Conservation (phyloP, 2,113 vertebrate genomes). For the Furnarius figulus region DNA sequence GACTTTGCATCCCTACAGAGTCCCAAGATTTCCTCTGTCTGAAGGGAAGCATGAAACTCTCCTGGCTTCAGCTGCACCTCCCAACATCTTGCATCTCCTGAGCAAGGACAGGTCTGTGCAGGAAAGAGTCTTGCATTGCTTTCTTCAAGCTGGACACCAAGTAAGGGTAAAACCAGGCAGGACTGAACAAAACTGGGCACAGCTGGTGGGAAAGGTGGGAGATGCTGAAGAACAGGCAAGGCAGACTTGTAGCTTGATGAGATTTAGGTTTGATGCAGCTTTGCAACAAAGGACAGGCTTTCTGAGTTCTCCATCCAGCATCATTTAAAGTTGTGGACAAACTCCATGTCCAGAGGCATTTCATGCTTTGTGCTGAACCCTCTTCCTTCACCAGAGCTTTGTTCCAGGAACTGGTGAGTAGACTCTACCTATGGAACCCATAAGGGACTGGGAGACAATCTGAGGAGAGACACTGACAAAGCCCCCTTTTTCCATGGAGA, state of each 20-base stretch:
- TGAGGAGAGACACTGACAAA: neutral
- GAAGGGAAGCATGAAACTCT: neutral
- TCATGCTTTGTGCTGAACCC: neutral
- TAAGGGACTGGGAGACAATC: neutral
- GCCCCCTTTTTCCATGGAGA: neutral
- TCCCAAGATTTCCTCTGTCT: neutral
- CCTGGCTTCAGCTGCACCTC: neutral
- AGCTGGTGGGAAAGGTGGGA: neutral
- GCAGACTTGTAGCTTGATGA: neutral
- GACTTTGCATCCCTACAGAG: neutral
- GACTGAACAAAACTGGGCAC: neutral
- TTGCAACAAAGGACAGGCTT: neutral
- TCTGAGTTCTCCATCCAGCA: neutral
- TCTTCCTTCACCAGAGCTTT: neutral
- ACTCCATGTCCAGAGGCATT: neutral
- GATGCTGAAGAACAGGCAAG: neutral
- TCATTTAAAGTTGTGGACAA: neutral
- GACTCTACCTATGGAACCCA: neutral
- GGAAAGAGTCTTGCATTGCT: accelerated
- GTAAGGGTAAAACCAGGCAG: neutral
- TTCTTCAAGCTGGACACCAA: neutral
- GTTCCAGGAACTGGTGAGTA: neutral
- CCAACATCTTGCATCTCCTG: neutral
- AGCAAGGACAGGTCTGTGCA: neutral
- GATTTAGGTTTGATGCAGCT: neutral